Evolutionary conservation across 2,113 vertebrate genomes (phyloP).

Genomic region (Zosterops japonicus): DNA sequence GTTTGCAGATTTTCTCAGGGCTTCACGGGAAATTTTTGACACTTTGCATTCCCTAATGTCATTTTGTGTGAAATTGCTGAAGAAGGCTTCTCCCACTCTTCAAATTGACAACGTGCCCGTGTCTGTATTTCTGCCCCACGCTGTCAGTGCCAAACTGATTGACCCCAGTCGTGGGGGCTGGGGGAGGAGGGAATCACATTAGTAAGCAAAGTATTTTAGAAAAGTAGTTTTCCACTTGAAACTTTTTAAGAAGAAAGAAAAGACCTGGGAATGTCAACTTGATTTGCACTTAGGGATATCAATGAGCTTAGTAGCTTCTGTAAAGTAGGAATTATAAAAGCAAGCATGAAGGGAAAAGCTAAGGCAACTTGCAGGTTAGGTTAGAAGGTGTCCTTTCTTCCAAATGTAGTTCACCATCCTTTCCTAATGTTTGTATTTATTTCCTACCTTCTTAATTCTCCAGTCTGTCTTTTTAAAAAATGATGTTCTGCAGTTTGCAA

Average conservation of each 20-base stretch:
- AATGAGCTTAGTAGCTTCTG: not conserved
- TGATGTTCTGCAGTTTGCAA: not conserved
- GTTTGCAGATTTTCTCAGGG: conserved; percentile 43
- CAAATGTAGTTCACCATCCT: not conserved
- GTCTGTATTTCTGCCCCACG: conserved; percentile 24
- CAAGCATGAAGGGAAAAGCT: not conserved
- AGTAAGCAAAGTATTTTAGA: not conserved
- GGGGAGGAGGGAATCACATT: not conserved
- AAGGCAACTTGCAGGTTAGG: not conserved
- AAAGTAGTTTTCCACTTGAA: conserved; percentile 23
- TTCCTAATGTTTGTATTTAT: not conserved
- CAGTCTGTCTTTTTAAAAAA: not conserved
- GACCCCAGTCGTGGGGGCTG: not conserved
- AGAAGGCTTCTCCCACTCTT: not conserved
- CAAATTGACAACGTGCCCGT: not conserved
- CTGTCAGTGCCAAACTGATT: conserved; percentile 2
- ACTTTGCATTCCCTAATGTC: conserved; percentile 2
- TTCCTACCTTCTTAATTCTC: not conserved
- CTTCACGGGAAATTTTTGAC: conserved; percentile 26
- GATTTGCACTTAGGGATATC: not conserved
- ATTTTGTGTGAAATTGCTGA: conserved; percentile 52
- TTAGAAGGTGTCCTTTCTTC: not conserved
- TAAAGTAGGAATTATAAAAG: not conserved
- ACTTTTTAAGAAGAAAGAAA: not conserved
- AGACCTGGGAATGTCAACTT: not conserved